phyloP scores from a whole-genome alignment of 2,888 invertebrate genomes.

The Poecilobothrus nobilitatus region DNA sequence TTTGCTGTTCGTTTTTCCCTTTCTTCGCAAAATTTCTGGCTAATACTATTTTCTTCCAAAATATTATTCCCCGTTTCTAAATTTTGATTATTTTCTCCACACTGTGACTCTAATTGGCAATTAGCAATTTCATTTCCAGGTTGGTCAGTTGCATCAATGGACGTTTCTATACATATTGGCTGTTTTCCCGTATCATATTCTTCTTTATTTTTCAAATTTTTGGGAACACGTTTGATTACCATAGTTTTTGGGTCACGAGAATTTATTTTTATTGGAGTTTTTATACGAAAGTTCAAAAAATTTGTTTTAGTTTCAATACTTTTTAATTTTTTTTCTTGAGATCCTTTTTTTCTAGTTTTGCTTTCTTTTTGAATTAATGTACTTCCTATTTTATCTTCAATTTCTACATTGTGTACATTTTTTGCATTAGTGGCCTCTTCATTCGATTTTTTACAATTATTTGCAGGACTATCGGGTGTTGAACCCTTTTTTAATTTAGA shows the following conservation, averaged over 20 bases:
- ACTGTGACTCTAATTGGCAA: not conserved
- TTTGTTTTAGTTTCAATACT: slow-evolving; percentile 13
- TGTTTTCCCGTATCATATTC: too few relatives aligned
- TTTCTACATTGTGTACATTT: too few relatives aligned
- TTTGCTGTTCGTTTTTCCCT: slow-evolving; percentile 29
- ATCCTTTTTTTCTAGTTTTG: not conserved
- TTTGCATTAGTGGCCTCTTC: not conserved
- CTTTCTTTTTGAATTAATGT: not conserved
- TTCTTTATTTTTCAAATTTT: too few relatives aligned
- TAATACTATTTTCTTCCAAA: slow-evolving; percentile 10
- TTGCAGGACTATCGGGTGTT: not conserved
- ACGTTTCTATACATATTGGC: too few relatives aligned
- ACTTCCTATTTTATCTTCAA: not conserved
- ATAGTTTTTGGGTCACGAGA: not conserved
- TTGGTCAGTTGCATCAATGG: too few relatives aligned
- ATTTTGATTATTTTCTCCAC: not conserved
- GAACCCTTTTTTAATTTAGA: not conserved
- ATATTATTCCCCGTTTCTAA: slow-evolving; percentile 16
- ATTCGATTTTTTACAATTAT: not conserved
- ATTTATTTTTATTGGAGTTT: slow-evolving; percentile 10
- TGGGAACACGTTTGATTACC: too few relatives aligned
- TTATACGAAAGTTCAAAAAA: slow-evolving; percentile 16
- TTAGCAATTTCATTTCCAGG: too few relatives aligned
- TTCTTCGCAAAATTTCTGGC: slow-evolving; percentile 9
- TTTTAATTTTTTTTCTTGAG: slow-evolving; percentile 4